Base-by-base conservation (phyloP, 2,797 vertebrate genomes). In the Melopsittacus undulatus region DNA sequence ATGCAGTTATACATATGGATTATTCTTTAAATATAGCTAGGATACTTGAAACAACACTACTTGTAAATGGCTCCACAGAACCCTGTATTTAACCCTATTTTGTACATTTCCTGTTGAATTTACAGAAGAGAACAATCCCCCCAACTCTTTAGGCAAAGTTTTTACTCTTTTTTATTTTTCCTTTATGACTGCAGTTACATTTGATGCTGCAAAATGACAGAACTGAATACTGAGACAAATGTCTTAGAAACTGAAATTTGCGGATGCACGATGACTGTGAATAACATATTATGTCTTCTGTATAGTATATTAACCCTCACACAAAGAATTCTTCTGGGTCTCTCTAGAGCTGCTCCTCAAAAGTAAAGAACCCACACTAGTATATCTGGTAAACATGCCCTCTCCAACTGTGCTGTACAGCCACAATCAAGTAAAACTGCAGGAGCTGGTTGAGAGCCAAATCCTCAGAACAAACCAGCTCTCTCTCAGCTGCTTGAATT, bases 401-500 rank as follows among this genome's bases (percentile, higher is more conserved):
- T 69, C 72, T 85, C 74, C 77, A 87, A 36, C 63, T 87, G 83
- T 63, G 93, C 40, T 61, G 45, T n/a, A 83, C 63, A 87, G 79
- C n/a, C 26, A 67, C 74, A 90, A 82, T 80, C 59, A 91, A 89
- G n/a, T 42, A 56, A 85, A 96, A 92, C 83, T 80, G 63, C 32
- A 36, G 83, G 74, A 81, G 29, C 34, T 87, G 67, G 56, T 29
- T 82, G 43, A 92, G 63, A 79, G 83, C 83, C 92, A 97, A 90
- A 76, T 79, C 48, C 56, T 82, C 56, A 74, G 43, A 92, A 93
- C 80, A 59, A 93, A 87, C 36, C 56, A 74, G 43, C 54, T 84
- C 67, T 21, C 86, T 94, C 70, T 90, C 70, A 92, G 67, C 74
- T 90, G 80, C 85, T 57, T 83, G 87, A 92, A 81, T 86, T 93